These are phyloP conservation scores for Sisor rabdophorus DNA, from an alignment of 2,113 vertebrate genomes.

Conservation along the genomic window DNA sequence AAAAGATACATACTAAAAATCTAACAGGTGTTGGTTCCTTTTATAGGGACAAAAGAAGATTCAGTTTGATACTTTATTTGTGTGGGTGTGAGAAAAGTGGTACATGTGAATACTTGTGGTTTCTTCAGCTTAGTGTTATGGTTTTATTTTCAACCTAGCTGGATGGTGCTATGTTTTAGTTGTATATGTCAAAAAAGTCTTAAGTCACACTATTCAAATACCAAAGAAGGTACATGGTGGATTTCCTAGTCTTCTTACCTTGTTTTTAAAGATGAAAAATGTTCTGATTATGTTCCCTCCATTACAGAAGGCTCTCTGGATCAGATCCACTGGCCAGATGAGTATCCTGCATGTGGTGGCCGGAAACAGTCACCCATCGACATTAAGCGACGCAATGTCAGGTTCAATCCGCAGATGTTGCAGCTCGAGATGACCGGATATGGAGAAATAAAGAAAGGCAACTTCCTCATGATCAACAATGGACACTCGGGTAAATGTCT, in stretches of 20 bases:
- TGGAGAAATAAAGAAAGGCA: slow-evolving; percentile 47
- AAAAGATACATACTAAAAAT: background rate
- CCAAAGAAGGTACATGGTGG: background rate
- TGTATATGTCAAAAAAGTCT: background rate
- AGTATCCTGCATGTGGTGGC: slow-evolving; percentile 73
- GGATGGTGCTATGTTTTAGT: background rate
- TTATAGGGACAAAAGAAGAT: background rate
- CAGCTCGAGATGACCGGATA: slow-evolving; percentile 74
- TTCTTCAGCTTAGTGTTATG: slow-evolving; percentile 3
- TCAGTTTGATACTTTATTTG: background rate
- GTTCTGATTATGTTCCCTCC: background rate
- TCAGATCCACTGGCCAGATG: slow-evolving; percentile 73
- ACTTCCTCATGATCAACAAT: slow-evolving; percentile 79
- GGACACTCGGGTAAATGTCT: slow-evolving; percentile 79
- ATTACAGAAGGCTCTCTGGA: slow-evolving; percentile 71
- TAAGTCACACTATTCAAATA: background rate
- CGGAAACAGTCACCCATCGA: slow-evolving; percentile 81
- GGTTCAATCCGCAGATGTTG: slow-evolving; percentile 64
- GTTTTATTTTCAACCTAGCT: background rate
- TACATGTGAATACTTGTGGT: slow-evolving; percentile 13
- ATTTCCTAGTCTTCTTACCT: background rate
- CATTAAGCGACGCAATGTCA: slow-evolving; percentile 72
- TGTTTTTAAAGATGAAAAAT: background rate
- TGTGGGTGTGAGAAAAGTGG: background rate
- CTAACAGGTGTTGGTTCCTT: background rate